Base-by-base conservation (phyloP, 2,797 vertebrate species). In the Mionectes olivaceus region DNA sequence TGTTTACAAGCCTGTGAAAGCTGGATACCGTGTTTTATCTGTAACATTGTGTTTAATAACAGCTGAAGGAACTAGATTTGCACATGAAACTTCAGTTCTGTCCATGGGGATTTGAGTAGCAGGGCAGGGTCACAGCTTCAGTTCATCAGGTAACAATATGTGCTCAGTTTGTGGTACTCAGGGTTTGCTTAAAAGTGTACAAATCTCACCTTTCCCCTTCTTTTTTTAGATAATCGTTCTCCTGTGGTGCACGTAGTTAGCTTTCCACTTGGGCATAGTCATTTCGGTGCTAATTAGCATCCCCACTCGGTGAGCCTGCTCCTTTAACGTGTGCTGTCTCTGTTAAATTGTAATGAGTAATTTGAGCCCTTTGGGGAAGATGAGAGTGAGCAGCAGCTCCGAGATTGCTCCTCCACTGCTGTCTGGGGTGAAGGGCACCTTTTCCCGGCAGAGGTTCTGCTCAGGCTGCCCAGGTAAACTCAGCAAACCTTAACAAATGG, bases 331-430 rank as follows among this genome's bases (percentile, higher is more conserved):
- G 9, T 19, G 11, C 67, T 64, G 25, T 88, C 14, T 57, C 56
- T 55, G 57, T 87, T 83, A 37, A 78, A 75, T 17, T 85, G 50
- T 87, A 74, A 80, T 86, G 94, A 87, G 93, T 73, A 83, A 96
- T 57, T 43, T 6, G 94, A 96, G 87, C 78, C 28, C 49, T 78
- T 78, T 12, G 63, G 60, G 88, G 93, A 83, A 95, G 67, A 64
- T 64, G 90, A 86, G 55, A 88, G 49, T 2, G 32, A 49, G 35
- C 43, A 35, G 77, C 84, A 83, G 71, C 80, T 61, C 49, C 21
- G 69, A 65, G 75, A 35, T 88, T 75, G 79, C 63, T 94, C 46
- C 35, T 74, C 28, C 0, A 0, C 47, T 83, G 53, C 46, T 43
- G 18, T 55, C 69, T 1, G 39, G 35, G 68, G 18, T 56, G 78